Conservation (phyloP, 2,113 vertebrate genomes). For the Pao palembangensis region DNA sequence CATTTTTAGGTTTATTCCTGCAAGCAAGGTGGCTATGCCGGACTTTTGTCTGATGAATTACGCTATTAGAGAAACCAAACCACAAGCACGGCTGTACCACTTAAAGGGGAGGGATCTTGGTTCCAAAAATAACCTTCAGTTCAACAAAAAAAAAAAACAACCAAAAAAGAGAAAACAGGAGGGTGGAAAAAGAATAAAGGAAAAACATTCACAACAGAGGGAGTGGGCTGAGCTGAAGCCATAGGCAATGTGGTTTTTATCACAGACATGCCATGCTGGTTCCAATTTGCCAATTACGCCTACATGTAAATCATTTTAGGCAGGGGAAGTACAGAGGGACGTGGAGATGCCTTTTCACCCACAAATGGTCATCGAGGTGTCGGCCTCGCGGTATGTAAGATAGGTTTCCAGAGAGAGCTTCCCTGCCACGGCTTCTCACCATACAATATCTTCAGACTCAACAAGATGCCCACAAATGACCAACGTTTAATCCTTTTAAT, state of each 20-base stretch:
- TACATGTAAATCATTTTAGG: conserved; percentile 29
- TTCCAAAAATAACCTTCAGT: conserved; percentile 43
- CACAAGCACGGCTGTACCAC: conserved; percentile 40
- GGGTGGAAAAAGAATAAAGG: conserved; percentile 33
- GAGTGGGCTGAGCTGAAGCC: conserved; percentile 48
- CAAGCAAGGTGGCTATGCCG: conserved; percentile 35
- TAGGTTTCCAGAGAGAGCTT: conserved; percentile 33
- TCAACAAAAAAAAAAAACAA: conserved; percentile 19
- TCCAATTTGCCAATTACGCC: conserved; percentile 46
- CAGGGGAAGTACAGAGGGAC: conserved; percentile 30
- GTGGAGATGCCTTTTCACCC: conserved; percentile 16
- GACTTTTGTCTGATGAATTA: conserved; percentile 54
- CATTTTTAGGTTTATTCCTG: conserved; percentile 15
- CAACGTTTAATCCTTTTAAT: conserved; percentile 50
- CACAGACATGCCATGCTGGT: conserved; percentile 46
- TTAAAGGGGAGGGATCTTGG: conserved; percentile 43
- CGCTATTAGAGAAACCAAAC: conserved; percentile 28
- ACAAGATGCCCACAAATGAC: conserved; percentile 23
- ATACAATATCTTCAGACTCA: conserved; percentile 40
- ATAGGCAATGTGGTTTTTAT: conserved; percentile 69
- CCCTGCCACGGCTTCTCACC: conserved; percentile 36
- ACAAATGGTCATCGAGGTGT: conserved; percentile 45
- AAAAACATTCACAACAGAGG: conserved; percentile 49
- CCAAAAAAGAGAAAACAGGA: conserved; percentile 22
- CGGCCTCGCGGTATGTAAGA: not conserved